Evolutionary conservation across 2,888 invertebrate species (phyloP).

Genomic region (Alviniconcha strummeri): DNA sequence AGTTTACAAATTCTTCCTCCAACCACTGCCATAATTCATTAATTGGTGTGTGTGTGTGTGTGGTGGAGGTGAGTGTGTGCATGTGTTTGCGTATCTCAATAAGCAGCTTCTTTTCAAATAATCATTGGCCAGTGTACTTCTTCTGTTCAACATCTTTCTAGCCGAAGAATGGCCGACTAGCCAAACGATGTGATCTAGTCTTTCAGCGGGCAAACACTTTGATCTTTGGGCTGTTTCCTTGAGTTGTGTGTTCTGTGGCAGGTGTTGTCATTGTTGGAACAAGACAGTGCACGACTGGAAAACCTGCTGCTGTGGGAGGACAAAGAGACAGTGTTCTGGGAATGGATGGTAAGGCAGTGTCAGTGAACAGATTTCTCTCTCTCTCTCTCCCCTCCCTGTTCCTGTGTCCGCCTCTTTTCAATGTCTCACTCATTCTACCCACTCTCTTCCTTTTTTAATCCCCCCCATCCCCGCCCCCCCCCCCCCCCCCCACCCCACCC

Average conservation of each 20-base stretch:
- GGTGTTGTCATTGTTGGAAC: constrained; percentile 61
- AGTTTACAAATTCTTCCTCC: too few relatives aligned
- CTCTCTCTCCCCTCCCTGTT: not conserved
- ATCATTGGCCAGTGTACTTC: not conserved
- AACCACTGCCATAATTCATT: too few relatives aligned
- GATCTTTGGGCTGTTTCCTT: too few relatives aligned
- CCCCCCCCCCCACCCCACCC: too few relatives aligned
- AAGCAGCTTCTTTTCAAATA: not conserved
- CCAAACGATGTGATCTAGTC: too few relatives aligned
- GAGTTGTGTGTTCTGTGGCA: constrained; percentile 26
- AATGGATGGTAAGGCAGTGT: constrained; percentile 66
- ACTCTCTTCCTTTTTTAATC: too few relatives aligned
- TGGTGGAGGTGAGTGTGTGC: not conserved
- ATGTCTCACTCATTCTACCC: too few relatives aligned
- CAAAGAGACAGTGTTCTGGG: constrained; percentile 69
- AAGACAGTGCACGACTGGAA: constrained; percentile 65
- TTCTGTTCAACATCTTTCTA: too few relatives aligned
- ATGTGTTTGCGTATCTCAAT: not conserved
- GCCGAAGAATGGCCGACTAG: too few relatives aligned
- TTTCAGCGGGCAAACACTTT: too few relatives aligned
- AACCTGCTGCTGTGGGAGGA: constrained; percentile 66
- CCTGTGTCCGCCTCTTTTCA: too few relatives aligned
- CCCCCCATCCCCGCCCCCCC: too few relatives aligned
- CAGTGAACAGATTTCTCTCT: not conserved
- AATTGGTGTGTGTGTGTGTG: not conserved